These are phyloP conservation scores for Salticus scenicus DNA, from an alignment of 2,888 invertebrate species.

Conservation along the genomic window DNA sequence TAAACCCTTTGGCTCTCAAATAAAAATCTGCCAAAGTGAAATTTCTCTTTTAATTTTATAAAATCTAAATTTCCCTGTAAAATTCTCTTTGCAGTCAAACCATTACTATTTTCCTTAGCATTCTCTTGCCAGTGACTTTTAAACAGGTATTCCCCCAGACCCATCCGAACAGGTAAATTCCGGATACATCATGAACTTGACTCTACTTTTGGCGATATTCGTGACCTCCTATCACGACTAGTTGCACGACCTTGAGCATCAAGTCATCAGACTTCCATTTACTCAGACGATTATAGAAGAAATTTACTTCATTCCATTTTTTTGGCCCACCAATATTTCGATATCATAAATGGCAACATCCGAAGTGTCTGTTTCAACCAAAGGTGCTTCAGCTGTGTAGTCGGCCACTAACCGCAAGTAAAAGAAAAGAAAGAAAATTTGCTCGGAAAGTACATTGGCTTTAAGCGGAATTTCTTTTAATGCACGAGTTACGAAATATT, in stretches of 20 bases:
- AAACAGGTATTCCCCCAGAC: too few species aligned
- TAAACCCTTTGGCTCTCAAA: too few species aligned
- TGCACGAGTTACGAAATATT: too few species aligned
- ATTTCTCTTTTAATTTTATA: too few species aligned
- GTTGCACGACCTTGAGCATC: not conserved
- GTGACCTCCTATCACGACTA: not conserved
- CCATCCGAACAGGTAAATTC: too few species aligned
- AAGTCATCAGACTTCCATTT: not conserved
- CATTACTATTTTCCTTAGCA: too few species aligned
- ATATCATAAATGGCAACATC: not conserved
- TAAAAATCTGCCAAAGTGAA: too few species aligned
- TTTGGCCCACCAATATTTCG: not conserved
- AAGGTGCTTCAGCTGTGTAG: not conserved
- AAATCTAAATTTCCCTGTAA: too few species aligned
- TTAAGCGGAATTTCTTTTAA: not conserved
- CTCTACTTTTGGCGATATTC: not conserved
- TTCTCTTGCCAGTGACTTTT: too few species aligned
- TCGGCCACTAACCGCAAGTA: not conserved
- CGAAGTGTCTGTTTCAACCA: not conserved
- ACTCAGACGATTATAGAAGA: not conserved
- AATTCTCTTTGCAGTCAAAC: too few species aligned
- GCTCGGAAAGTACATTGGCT: not conserved
- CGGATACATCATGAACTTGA: too few species aligned
- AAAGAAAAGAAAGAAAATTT: not conserved
- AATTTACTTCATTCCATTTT: not conserved